Evolutionary conservation across 2,797 vertebrate genomes (phyloP).

Genomic region (Pygocentrus nattereri): DNA sequence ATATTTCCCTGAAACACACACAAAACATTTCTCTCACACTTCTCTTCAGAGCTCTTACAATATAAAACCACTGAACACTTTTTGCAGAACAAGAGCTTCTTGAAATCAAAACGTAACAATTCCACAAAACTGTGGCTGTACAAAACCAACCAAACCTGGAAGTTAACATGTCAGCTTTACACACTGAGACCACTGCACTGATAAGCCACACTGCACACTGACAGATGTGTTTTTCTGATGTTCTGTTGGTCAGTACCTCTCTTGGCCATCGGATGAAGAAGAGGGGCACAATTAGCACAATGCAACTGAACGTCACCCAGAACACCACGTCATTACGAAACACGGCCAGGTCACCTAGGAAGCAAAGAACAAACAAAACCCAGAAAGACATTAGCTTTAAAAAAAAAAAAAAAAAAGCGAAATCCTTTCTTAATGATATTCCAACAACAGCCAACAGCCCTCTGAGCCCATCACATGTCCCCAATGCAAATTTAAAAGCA

Average conservation of each 20-base stretch:
- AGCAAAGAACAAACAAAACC: background rate
- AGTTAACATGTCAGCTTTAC: no score
- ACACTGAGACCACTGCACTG: background rate
- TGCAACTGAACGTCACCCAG: slow-evolving; percentile 89
- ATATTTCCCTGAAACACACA: slow-evolving; percentile 87
- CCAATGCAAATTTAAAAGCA: no score
- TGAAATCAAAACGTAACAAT: background rate
- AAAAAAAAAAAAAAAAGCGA: background rate
- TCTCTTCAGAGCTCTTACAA: background rate
- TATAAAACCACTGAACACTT: background rate
- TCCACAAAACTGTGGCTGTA: background rate
- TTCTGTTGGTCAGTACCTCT: slow-evolving; percentile 77
- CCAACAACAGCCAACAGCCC: background rate
- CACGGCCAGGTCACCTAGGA: slow-evolving; percentile 81
- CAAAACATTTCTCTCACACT: background rate
- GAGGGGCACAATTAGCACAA: slow-evolving; percentile 81
- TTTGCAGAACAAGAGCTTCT: background rate
- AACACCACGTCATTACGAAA: slow-evolving; percentile 86
- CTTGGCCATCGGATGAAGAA: slow-evolving; percentile 88
- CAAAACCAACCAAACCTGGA: background rate
- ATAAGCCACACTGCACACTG: background rate
- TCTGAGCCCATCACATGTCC: no score
- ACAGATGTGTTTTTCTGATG: background rate
- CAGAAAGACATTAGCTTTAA: background rate
- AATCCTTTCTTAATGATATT: background rate